A percentile compares a stretch with the other conserved stretches of the same genome.
These are phyloP conservation scores for Chorisops tibialis DNA, from an alignment of 2,888 invertebrate species.

Conservation along the genomic window DNA sequence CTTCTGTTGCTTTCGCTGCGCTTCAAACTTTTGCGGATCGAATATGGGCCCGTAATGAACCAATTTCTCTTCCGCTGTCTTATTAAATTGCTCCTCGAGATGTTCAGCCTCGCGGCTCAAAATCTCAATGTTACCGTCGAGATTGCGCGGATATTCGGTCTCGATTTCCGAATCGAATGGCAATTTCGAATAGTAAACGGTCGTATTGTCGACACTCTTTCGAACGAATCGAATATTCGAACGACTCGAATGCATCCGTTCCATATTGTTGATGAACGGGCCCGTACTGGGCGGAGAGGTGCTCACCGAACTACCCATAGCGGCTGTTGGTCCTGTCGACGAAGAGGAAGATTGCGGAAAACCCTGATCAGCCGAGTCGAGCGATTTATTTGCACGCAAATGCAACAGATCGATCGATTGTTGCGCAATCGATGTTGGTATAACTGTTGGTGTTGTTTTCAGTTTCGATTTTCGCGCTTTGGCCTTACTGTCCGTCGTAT, in stretches of 20 bases:
- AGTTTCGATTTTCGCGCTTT: too few relatives aligned
- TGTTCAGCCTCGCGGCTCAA: constrained; percentile 51
- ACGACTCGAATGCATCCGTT: constrained; percentile 35
- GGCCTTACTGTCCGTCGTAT: too few relatives aligned
- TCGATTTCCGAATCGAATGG: constrained; percentile 39
- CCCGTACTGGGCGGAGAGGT: not conserved
- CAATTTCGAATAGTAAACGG: constrained; percentile 29
- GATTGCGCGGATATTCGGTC: constrained; percentile 52
- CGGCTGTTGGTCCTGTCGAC: too few relatives aligned
- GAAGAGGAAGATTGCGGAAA: too few relatives aligned
- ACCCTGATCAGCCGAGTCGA: too few relatives aligned
- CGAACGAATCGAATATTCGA: constrained; percentile 50
- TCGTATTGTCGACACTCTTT: constrained; percentile 40
- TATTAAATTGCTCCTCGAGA: constrained; percentile 51
- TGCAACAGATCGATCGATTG: too few relatives aligned
- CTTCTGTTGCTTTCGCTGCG: constrained; percentile 48
- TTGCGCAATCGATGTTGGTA: too few relatives aligned
- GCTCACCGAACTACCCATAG: not conserved
- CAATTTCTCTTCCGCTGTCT: constrained; percentile 38
- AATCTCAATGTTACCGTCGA: constrained; percentile 53
- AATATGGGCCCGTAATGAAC: constrained; percentile 52
- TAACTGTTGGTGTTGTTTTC: too few relatives aligned
- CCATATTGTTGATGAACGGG: not conserved
- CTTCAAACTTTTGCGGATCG: constrained; percentile 54
- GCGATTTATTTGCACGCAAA: too few relatives aligned